Evolutionary conservation across 2,113 vertebrate genomes (phyloP).

Genomic region (Speoplatyrhinus poulsoni): DNA sequence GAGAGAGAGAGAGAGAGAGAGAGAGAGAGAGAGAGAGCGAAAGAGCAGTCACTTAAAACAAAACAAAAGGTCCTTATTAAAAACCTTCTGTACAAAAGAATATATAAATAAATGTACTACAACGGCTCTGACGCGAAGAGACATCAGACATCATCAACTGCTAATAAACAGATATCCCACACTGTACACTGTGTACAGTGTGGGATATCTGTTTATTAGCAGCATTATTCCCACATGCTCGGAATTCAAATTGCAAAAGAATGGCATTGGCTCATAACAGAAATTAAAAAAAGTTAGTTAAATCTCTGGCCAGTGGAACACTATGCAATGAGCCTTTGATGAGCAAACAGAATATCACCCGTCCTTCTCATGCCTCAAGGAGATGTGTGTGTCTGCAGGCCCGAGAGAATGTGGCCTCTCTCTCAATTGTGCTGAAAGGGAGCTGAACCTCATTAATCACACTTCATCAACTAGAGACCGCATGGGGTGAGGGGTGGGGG

Average conservation of each 20-base stretch:
- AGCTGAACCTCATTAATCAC: background rate
- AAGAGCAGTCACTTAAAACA: background rate
- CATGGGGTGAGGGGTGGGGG: no score
- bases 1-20: background rate
- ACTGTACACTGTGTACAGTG: no score
- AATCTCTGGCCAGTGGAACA: background rate
- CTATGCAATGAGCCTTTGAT: background rate
- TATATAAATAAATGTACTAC: no score
- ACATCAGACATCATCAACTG: no score
- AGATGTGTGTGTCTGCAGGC: background rate
- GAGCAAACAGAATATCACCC: background rate
- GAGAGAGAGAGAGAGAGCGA: background rate
- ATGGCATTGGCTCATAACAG: background rate
- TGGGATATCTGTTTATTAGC: background rate
- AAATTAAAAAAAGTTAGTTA: background rate
- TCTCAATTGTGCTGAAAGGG: background rate
- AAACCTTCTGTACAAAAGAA: no score
- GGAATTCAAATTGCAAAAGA: background rate
- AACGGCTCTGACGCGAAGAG: no score
- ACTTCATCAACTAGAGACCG: background rate
- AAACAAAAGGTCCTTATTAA: background rate
- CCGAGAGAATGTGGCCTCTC: background rate
- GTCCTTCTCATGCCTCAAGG: background rate
- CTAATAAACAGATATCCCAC: no score
- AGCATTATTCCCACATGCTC: background rate